Percentiles rank a stretch among this genome's conserved stretches.
phyloP scores from a whole-genome alignment of 2,113 vertebrate genomes.

The Pangasianodon gigas region DNA sequence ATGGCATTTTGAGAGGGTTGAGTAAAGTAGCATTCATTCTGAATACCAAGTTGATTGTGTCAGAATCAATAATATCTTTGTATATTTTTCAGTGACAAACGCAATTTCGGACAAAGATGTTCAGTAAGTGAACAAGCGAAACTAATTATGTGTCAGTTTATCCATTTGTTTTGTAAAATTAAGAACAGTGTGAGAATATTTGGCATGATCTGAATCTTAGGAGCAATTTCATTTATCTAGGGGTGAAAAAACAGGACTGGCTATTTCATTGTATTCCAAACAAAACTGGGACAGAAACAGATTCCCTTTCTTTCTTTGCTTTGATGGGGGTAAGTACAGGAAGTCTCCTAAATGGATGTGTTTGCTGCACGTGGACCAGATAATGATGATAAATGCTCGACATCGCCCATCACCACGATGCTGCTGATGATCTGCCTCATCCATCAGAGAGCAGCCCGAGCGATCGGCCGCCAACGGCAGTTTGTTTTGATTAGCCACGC shows the following conservation, averaged over 20 bases:
- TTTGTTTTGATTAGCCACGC: constrained; percentile 73
- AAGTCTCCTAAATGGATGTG: constrained; percentile 30
- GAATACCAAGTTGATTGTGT: not conserved
- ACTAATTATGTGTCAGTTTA: not conserved
- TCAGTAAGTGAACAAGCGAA: not conserved
- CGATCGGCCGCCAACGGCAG: constrained; percentile 60
- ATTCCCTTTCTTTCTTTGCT: not conserved
- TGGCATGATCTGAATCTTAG: not conserved
- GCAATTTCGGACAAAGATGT: not conserved
- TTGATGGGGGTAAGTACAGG: constrained; percentile 26
- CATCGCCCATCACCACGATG: constrained; percentile 25
- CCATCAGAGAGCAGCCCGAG: constrained; percentile 57
- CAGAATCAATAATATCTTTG: constrained; percentile 6
- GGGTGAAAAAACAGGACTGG: not conserved
- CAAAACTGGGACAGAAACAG: not conserved
- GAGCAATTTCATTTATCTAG: no score
- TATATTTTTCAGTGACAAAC: not conserved
- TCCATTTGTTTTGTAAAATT: not conserved
- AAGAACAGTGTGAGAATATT: not conserved
- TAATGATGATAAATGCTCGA: constrained; percentile 60
- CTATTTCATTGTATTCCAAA: not conserved
- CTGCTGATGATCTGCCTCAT: constrained; percentile 63
- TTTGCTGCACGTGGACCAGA: constrained; percentile 30
- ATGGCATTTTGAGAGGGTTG: constrained; percentile 31
- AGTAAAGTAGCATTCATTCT: not conserved